phyloP scores from a whole-genome alignment of 2,797 vertebrate genomes.

The Peromyscus nudipes region DNA sequence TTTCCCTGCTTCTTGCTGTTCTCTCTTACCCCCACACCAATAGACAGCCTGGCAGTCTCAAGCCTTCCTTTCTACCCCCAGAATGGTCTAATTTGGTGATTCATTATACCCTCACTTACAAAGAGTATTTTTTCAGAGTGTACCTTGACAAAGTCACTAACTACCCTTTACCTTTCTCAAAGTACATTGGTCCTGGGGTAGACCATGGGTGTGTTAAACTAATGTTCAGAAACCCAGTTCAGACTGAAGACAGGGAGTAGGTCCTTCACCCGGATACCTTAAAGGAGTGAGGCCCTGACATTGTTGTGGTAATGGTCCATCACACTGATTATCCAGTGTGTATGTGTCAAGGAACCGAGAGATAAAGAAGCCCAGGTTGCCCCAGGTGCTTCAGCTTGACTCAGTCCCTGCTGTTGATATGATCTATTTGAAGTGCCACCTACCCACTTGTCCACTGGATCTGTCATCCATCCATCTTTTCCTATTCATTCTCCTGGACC shows the following conservation, averaged over 20 bases:
- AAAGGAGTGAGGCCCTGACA: neutral
- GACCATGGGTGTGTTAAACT: neutral
- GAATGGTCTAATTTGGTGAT: neutral
- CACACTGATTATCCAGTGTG: neutral
- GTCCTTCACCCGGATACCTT: neutral
- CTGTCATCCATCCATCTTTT: no score
- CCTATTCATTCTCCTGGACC: neutral
- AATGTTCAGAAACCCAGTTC: neutral
- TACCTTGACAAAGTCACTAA: neutral
- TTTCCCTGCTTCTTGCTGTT: neutral
- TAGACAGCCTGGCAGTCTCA: neutral
- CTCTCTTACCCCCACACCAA: neutral
- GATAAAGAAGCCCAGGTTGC: neutral
- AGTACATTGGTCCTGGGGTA: neutral
- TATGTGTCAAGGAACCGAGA: neutral
- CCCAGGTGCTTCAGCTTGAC: neutral
- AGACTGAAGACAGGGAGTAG: no score
- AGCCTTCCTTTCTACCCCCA: neutral
- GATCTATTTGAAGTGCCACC: neutral
- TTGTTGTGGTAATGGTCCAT: neutral
- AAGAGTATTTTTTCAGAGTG: neutral
- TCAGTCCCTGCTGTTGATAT: neutral
- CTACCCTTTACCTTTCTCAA: neutral
- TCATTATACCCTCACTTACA: neutral
- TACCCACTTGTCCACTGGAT: neutral